Evolutionary conservation across 30 jellyfish, hydroid and myxozoan species (phyloP), one percentile per base, ranked within the genome.

Genomic region (Sanderia malayensis): DNA sequence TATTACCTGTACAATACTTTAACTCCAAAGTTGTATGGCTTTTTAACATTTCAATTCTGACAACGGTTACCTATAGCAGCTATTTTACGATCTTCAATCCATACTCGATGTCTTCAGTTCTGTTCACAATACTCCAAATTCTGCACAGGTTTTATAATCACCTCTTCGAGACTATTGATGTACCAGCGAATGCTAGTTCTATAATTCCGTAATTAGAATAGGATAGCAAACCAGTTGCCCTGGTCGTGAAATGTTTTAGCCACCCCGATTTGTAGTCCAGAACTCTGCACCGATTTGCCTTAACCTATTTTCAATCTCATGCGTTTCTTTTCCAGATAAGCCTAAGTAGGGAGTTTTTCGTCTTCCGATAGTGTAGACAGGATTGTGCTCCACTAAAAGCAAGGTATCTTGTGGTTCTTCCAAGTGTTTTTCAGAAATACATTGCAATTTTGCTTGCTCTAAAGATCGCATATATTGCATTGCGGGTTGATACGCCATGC

Each of bases 141-240:
- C 80, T 3, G 33, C 31, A 60, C 99, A 93, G 25, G 97, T 4
- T 67, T 45, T 10, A 93, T 93, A 15, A 80, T 29, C 34, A 93
- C 96, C 26, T 86, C 83, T 65, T 93, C 99, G 27, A 93, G 62
- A 27, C 41, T 66, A 47, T 82, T 22, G 1, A 93, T 81, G 64
- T 76, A 93, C 81, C 97, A 81, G 22, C 86, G 80, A 1, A 80
- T 53, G 58, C 96, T 84, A 7, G 64, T 46, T 1, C 53, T 59
- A 46, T 17, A 93, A 23, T 70, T 60, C 41, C 75, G 58, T 29
- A 93, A 58, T 81, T 57, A 93, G 30, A 44, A 93, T 81, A 7
- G 99, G 99, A 53, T 93, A 93, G 62, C 96, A 83, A 66, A 93
- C 96, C 13, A 93, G 62, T 66, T 93, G 99, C 18, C 99, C 99